Conservation (phyloP, 2,797 vertebrate genomes). For the Chaenodraco wilsoni region DNA sequence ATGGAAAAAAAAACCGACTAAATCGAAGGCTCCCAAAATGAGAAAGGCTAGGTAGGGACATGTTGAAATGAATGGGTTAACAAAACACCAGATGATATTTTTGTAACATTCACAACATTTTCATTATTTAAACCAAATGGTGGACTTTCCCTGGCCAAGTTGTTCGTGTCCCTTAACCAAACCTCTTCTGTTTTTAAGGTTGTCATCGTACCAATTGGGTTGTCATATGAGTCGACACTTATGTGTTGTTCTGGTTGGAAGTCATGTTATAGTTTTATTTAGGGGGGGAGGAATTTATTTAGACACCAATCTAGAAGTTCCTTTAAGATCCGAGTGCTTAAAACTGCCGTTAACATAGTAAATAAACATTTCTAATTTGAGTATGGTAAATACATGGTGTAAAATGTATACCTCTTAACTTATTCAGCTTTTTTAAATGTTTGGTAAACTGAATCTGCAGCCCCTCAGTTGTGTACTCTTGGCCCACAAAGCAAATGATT, state of each 20-base stretch:
- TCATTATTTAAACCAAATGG: neutral
- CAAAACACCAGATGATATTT: neutral
- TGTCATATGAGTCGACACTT: constrained; percentile 1
- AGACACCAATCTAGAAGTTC: constrained; percentile 12
- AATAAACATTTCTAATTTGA: constrained; percentile 19
- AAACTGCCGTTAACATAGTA: constrained; percentile 6
- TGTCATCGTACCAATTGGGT: neutral
- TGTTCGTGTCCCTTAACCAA: neutral
- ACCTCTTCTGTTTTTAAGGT: neutral
- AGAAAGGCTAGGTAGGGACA: neutral
- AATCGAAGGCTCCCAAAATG: neutral
- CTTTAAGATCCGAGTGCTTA: too few species aligned
- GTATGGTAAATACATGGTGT: neutral
- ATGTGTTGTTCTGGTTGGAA: neutral
- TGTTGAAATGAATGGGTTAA: neutral
- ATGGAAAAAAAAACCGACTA: neutral
- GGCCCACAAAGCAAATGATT: constrained; percentile 6
- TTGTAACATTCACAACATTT: neutral
- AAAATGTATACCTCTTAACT: neutral
- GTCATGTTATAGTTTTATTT: constrained; percentile 14
- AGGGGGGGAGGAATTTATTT: neutral
- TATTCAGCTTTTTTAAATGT: neutral
- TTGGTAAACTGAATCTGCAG: constrained; percentile 4
- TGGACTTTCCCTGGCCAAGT: neutral
- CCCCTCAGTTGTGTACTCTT: neutral